Conservation (phyloP, 2,113 vertebrate species). For the Eira barbara region DNA sequence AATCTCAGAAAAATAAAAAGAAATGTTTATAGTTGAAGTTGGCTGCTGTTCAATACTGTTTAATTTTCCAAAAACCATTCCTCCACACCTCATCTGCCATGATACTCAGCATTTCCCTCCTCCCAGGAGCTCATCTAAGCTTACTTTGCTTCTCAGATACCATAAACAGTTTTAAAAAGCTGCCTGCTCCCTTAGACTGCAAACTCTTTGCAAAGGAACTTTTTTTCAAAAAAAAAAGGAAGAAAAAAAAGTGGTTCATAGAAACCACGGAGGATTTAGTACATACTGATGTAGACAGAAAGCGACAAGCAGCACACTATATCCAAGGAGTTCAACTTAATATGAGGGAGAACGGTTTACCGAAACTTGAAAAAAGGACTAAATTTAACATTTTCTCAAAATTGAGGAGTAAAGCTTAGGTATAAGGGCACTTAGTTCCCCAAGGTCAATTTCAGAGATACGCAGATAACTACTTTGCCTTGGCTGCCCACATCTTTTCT, state of each 20-base stretch:
- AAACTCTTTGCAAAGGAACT: neutral
- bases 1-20: neutral
- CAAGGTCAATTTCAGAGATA: neutral
- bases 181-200: neutral
- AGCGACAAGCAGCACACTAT: neutral
- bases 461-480: accelerated
- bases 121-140: neutral
- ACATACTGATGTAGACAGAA: neutral
- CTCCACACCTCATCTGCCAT: neutral
- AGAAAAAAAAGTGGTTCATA: neutral
- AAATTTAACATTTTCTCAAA: neutral
- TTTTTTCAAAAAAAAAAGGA: neutral
- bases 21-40: neutral
- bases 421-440: neutral
- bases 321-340: neutral
- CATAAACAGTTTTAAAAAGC: neutral
- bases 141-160: neutral
- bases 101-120: neutral
- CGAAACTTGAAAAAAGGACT: neutral
- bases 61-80: neutral
- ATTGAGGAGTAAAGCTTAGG: too few species aligned
- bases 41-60: neutral
- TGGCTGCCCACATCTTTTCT: neutral
- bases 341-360: accelerated
- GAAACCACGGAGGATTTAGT: neutral